Base-by-base conservation (phyloP, 2,797 vertebrate species). In the Perodicticus potto region DNA sequence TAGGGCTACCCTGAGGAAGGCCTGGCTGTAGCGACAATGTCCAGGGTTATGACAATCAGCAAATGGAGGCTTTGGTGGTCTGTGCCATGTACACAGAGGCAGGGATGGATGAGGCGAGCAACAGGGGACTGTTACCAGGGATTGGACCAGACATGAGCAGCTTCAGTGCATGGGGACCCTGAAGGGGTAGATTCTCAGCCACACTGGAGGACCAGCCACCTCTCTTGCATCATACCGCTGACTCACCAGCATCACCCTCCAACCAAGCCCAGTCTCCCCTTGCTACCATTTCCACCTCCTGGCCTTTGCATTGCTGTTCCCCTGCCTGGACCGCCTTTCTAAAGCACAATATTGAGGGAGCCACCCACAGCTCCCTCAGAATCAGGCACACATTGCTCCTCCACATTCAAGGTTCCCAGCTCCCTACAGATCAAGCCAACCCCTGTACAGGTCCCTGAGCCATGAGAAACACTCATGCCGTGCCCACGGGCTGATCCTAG, bases 381-480 rank as follows among this genome's bases (percentile, higher is more conserved):
- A 59, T 37, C 86, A 27, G 40, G 93, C 70, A 70, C 45, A 91
- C 43, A 70, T 43, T 20, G 53, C 1, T 43, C 34, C 2, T 2
- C 45, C 25, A 37, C 37, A 43, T 57, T 32, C 91, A 93, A 14
- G 14, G 86, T 3, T 69, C 70, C 82, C 2, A 16, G 72, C 63
- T 61, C 61, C 73, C 20, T 29, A 40, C 4, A 2, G 74, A 55
- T 45, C 16, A 23, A 23, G 69, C 7, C n/a, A 34, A 40, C 43
- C 55, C 70, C 61, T 29, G 65, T 7, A 40, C 10, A 16, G 86
- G 86, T 43, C 69, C 34, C 63, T 63, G 65, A 19, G 49, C 40
- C 29, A 1, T 0, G 10, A 19, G 67, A 84, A 73, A 67, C 70
- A 12, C 32, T 80, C 74, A 23, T 0, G 7, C n/a, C 0, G 0